Evolutionary conservation across 2,888 invertebrate species (phyloP), one percentile per base, ranked within the genome.

Genomic region (Ctenicera cuprea): DNA sequence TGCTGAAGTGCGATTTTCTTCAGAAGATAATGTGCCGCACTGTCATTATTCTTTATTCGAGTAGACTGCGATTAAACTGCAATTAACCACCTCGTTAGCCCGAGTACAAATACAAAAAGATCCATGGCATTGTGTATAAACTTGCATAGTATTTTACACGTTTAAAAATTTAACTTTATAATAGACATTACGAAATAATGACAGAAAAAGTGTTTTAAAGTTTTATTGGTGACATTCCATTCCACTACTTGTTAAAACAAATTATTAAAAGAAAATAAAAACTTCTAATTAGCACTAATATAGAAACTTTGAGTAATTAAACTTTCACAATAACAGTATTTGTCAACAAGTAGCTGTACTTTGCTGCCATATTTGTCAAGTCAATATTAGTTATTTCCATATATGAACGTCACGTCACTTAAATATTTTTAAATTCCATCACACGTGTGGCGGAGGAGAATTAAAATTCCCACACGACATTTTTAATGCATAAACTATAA

Each of bases 381-480:
- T 73, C 54, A 73, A 73, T 73, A 73, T 73, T 73, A 68, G 66
- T 68, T 66, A 68, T 41, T 67, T 61, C 73, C 63, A 50, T 73
- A 73, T 68, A 68, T n/a, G 68, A 45, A 16, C 38, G 41, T 52
- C 54, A 38, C 57, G 66, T 73, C 66, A 66, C 59, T 37, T 48
- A 57, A 45, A 43, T 41, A 37, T 67, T 67, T 64, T 63, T 62
- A 73, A 12, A 52, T 62, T 62, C 37, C 66, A 30, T 63, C 20
- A 45, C 73, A 54, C 41, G 71, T 71, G 64, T 64, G 12, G 57
- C 18, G 54, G n/a, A 26, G 14, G n/a, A 26, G 71, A 71, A 61
- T 65, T 38, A 65, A 72, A 66, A 61, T 72, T 72, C 71, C 48
- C 50, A 50, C 62, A 16, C 26, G n/a, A 22, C 8, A 33, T 14